Evolutionary conservation across 2,888 invertebrate genomes (phyloP), one percentile per base, ranked within the genome.

Genomic region (Didymodactylos carnosus): DNA sequence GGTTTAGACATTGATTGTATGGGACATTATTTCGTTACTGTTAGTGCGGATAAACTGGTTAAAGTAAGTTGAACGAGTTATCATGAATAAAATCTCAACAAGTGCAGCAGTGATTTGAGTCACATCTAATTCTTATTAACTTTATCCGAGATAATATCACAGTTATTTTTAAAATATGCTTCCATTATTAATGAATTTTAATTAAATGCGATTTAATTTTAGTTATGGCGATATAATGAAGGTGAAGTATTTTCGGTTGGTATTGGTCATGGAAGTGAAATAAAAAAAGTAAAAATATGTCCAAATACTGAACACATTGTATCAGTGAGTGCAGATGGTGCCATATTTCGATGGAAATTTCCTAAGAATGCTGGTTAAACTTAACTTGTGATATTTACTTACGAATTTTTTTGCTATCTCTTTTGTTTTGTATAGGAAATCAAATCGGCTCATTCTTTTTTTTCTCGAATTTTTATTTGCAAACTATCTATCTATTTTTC

Each of bases 201-300:
- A n/a, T n/a, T n/a, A 46, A 46, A 46, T n/a, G n/a, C 10, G 4
- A n/a, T 8, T n/a, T 29, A 2, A 23, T 29, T 29, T 29, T 53
- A 62, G 62, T 62, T 89, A 39, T 94, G 93, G 93, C 87, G 88
- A 77, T 94, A 93, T 82, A 88, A 90, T 80, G 89, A 89, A 76
- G 93, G 91, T 71, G 82, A 85, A 27, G 84, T 89, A 75, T 88
- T 90, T 51, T 89, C 90, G 80, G 86, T 89, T 78, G 93, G 93
- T 0, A 81, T 88, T n/a, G 91, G 91, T 0, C 94, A 94, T 84
- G 90, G 92, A 74, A 90, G 89, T 3, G 88, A 90, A 0, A 88
- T 94, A 51, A 90, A 89, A 16, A 87, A 88, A 73, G 87, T 88
- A 72, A 87, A 87, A 77, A 90, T 92, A 82, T 89, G 91, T 79